Evolutionary conservation across 1,140 invertebrate genomes (phyloP).

Genomic region (Conus betulinus): DNA sequence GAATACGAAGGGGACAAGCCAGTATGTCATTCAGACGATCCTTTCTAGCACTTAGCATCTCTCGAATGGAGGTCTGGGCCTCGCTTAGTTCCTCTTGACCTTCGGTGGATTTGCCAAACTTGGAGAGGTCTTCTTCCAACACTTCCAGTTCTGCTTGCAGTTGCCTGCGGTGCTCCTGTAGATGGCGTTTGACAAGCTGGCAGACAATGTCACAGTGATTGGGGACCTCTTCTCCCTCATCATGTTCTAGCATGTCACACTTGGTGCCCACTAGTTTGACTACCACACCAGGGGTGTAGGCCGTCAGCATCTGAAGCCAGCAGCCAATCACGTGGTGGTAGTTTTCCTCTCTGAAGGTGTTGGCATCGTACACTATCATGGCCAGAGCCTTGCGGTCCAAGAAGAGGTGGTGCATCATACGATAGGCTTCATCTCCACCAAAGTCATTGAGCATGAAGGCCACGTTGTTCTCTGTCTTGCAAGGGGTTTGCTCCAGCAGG

Average conservation of each 20-base stretch:
- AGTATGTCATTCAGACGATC: slow-evolving; percentile 59
- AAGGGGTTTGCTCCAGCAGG: slow-evolving; percentile 58
- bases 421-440: slow-evolving; percentile 69
- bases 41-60: slow-evolving; percentile 55
- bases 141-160: slow-evolving; percentile 51
- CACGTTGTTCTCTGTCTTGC: slow-evolving; percentile 72
- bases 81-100: slow-evolving; percentile 32
- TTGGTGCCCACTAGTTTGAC: slow-evolving; percentile 73
- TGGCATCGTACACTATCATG: slow-evolving; percentile 70
- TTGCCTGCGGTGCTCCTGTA: slow-evolving; percentile 49
- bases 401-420: slow-evolving; percentile 66
- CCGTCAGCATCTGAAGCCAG: slow-evolving; percentile 70
- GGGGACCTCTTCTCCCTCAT: slow-evolving; percentile 46
- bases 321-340: slow-evolving; percentile 66
- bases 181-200: slow-evolving; percentile 53
- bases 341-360: slow-evolving; percentile 57
- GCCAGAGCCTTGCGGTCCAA: slow-evolving; percentile 69
- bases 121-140: slow-evolving; percentile 55
- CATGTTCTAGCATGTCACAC: slow-evolving; percentile 50
- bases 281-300: slow-evolving; percentile 64
- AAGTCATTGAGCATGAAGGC: slow-evolving; percentile 71
- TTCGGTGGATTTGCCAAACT: slow-evolving; percentile 25
- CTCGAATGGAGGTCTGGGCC: slow-evolving; percentile 36
- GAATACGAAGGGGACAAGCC: slow-evolving; percentile 55
- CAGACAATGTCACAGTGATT: slow-evolving; percentile 47